Evolutionary conservation across 53 echinoderm and acorn worm genomes (phyloP).

Genomic region (Stichopus horrens): DNA sequence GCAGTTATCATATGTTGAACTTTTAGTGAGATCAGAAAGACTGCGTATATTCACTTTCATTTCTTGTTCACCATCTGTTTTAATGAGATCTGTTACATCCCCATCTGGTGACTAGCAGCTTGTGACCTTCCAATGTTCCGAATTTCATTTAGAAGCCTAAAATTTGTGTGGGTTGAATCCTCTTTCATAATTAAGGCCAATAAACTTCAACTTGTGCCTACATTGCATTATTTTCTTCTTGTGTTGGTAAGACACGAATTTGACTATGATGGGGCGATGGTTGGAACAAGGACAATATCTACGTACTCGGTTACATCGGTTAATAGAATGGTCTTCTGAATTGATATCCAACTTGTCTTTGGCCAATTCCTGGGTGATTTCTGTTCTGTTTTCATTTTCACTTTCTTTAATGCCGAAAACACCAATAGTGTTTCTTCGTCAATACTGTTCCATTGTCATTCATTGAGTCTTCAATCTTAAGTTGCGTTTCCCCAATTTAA

Average conservation of each 20-base stretch:
- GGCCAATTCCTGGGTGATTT: background rate
- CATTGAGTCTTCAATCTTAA: background rate
- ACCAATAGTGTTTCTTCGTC: constrained; percentile 11
- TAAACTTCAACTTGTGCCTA: background rate
- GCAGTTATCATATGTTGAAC: too few relatives aligned
- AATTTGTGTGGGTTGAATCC: background rate
- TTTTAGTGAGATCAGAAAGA: background rate
- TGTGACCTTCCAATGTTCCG: too few relatives aligned
- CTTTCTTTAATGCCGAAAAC: constrained; percentile 26
- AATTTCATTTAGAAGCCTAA: background rate
- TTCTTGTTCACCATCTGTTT: too few relatives aligned
- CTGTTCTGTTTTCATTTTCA: background rate
- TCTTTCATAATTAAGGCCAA: constrained; percentile 15
- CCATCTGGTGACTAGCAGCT: too few relatives aligned
- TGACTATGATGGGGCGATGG: constrained; percentile 16
- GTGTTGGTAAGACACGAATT: constrained; percentile 21
- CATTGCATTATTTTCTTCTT: constrained; percentile 10
- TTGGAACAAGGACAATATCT: background rate
- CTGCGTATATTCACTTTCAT: background rate
- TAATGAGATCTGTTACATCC: too few relatives aligned
- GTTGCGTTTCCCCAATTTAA: too few relatives aligned
- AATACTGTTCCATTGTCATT: constrained; percentile 36
- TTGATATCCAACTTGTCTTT: background rate
- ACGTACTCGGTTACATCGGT: constrained; percentile 14
- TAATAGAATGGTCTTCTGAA: background rate